phyloP scores from a whole-genome alignment of 2,113 vertebrate species.

The Istiophorus platypterus region DNA sequence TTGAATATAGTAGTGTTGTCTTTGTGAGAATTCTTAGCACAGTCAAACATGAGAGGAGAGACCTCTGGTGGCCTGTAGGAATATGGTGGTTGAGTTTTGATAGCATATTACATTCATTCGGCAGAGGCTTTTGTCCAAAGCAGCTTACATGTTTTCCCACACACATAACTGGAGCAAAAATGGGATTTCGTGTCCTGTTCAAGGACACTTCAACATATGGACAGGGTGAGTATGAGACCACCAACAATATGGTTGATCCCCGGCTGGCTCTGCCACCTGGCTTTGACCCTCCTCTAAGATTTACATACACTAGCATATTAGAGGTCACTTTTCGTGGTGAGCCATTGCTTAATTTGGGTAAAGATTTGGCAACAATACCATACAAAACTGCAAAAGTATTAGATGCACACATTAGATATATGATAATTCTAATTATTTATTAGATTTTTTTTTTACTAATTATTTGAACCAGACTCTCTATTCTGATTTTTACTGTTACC shows the following conservation, averaged over 20 bases:
- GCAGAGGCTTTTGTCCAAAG: neutral
- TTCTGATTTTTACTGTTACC: neutral
- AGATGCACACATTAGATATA: neutral
- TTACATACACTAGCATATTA: neutral
- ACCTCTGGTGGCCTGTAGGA: constrained; percentile 60
- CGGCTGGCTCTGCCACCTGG: neutral
- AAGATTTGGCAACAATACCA: neutral
- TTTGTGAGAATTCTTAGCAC: neutral
- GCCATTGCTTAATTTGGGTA: neutral
- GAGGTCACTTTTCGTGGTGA: neutral
- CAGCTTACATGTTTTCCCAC: neutral
- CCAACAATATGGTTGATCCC: neutral
- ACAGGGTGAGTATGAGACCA: neutral
- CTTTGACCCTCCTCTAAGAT: neutral
- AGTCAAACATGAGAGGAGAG: constrained; percentile 36
- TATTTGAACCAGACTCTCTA: neutral
- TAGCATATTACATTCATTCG: neutral
- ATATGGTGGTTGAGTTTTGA: neutral
- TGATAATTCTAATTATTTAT: neutral
- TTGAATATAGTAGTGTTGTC: neutral
- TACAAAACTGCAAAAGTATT: neutral
- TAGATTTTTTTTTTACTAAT: neutral
- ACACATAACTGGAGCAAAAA: neutral
- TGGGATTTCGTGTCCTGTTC: neutral
- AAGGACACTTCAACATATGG: neutral